Conservation (phyloP, 2,797 vertebrate species). For the Schizopygopsis pylzovi region DNA sequence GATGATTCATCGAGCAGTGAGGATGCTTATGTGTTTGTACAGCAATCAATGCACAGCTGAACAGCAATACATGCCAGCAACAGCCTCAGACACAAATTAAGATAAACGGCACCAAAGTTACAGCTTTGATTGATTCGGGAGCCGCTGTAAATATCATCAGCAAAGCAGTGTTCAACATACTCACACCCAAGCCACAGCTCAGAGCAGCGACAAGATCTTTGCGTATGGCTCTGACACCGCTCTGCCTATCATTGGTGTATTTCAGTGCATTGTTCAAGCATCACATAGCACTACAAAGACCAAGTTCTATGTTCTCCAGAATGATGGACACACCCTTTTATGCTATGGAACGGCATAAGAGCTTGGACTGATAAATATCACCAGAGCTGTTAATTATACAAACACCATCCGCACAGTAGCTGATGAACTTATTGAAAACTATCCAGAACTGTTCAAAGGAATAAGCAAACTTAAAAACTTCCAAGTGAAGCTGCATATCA, state of each 20-base stretch:
- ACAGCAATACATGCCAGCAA: neutral
- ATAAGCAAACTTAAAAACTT: neutral
- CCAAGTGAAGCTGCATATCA: constrained; percentile 49
- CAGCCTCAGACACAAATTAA: neutral
- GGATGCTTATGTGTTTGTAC: neutral
- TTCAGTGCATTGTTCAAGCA: neutral
- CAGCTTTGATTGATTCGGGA: neutral
- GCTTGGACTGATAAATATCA: neutral
- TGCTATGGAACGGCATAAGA: neutral
- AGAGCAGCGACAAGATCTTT: neutral
- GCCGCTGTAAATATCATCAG: neutral
- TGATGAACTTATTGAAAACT: neutral
- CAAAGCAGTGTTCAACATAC: neutral
- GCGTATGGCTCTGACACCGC: neutral
- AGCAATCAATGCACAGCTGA: neutral
- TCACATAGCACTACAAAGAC: neutral
- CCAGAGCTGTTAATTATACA: neutral
- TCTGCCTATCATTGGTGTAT: neutral
- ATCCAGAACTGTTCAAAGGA: neutral
- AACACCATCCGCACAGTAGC: neutral
- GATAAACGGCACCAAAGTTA: neutral
- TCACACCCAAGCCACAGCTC: neutral
- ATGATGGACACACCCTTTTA: neutral
- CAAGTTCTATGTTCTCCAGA: neutral
- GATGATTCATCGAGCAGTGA: neutral